These are phyloP conservation scores for Meliscaeva auricollis DNA, from an alignment of 2,888 invertebrate species.

Conservation along the genomic window DNA sequence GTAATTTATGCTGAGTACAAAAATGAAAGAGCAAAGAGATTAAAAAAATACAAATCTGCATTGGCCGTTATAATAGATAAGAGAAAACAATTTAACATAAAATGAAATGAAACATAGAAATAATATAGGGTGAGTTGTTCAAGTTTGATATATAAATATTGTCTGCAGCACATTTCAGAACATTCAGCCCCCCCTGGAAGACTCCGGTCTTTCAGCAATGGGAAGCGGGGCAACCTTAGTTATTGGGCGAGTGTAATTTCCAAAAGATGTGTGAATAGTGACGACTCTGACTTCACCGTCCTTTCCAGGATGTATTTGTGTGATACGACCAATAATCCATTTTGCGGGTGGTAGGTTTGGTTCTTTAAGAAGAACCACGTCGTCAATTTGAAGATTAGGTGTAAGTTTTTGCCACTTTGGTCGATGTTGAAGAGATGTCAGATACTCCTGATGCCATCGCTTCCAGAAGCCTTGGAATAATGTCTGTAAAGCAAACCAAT, in stretches of 20 bases:
- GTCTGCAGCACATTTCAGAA: constrained; percentile 6
- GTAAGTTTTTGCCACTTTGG: constrained; percentile 17
- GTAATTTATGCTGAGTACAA: too few species aligned
- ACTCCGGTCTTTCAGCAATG: constrained; percentile 6
- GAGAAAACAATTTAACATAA: too few species aligned
- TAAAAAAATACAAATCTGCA: too few species aligned
- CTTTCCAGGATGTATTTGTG: constrained; percentile 11
- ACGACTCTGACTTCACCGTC: constrained; percentile 14
- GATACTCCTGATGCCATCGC: too few species aligned
- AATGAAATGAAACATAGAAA: too few species aligned
- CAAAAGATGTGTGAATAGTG: constrained; percentile 1
- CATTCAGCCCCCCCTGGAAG: constrained; percentile 17
- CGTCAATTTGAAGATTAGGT: constrained; percentile 16
- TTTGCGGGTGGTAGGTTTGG: neutral
- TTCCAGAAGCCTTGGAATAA: neutral
- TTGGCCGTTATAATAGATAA: too few species aligned
- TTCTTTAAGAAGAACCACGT: neutral
- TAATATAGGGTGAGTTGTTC: too few species aligned
- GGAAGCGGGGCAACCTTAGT: neutral
- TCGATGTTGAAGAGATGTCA: constrained; percentile 6
- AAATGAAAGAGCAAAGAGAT: too few species aligned
- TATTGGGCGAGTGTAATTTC: constrained; percentile 3
- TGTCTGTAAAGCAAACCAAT: constrained; percentile 16
- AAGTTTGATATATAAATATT: neutral
- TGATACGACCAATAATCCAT: constrained; percentile 3